Evolutionary conservation across 2,888 invertebrate species (phyloP).

Genomic region (Meganola albula): DNA sequence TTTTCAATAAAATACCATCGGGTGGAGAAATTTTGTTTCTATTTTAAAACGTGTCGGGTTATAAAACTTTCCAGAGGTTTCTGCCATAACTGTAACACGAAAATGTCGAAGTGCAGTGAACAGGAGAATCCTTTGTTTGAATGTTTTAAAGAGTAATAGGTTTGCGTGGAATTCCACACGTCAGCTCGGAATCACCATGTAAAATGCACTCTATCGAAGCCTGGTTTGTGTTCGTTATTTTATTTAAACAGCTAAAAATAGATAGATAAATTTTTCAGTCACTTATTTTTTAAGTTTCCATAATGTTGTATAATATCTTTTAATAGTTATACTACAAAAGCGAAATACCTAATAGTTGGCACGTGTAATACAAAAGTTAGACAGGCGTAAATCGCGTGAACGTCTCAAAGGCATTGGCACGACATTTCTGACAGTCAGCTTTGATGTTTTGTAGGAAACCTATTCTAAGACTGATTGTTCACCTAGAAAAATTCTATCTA

Average conservation of each 20-base stretch:
- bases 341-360: neutral
- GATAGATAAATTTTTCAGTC: neutral
- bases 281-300: neutral
- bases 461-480: too few relatives aligned
- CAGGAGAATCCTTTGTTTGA: conserved; percentile 3
- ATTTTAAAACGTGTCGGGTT: too few relatives aligned
- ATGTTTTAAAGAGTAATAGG: conserved; percentile 4
- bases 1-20: too few relatives aligned
- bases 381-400: neutral
- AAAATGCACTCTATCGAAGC: too few relatives aligned
- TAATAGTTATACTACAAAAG: neutral
- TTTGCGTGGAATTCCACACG: conserved; percentile 5
- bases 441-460: too few relatives aligned
- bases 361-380: neutral
- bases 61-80: neutral
- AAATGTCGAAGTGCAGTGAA: conserved; percentile 2
- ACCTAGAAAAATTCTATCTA: too few relatives aligned
- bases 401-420: neutral
- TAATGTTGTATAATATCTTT: neutral
- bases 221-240: too few relatives aligned
- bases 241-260: too few relatives aligned
- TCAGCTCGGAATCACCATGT: conserved; percentile 2
- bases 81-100: neutral
- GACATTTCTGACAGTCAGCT: too few relatives aligned
- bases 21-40: too few relatives aligned